Conservation (phyloP, 2,113 vertebrate species). For the Lagopus leucura region DNA sequence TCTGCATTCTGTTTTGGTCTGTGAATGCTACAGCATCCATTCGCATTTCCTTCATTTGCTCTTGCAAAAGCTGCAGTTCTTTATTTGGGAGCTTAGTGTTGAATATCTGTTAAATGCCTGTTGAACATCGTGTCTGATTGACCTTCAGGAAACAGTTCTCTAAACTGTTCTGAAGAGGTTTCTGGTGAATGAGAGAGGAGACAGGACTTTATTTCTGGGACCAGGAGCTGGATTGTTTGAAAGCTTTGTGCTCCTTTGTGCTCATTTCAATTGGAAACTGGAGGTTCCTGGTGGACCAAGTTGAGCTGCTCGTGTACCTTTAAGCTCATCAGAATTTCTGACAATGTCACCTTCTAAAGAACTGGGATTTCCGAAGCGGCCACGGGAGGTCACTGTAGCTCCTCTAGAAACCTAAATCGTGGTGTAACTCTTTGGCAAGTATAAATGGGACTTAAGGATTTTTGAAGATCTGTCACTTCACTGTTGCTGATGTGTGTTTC, state of each 20-base stretch:
- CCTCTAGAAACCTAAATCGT: background rate
- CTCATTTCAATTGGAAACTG: background rate
- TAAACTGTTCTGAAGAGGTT: background rate
- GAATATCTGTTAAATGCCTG: background rate
- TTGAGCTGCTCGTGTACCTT: background rate
- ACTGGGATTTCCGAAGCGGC: constrained; percentile 1
- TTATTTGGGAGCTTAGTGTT: background rate
- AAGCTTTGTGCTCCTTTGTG: background rate
- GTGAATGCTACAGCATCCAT: background rate
- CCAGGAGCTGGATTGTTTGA: background rate
- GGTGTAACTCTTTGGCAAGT: background rate
- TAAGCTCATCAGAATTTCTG: background rate
- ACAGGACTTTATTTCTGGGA: background rate
- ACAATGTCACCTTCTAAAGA: background rate
- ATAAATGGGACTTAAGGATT: background rate
- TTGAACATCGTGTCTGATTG: background rate
- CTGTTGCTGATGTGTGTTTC: background rate
- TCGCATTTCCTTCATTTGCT: background rate
- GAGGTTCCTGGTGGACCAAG: background rate
- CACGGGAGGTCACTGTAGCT: constrained; percentile 55
- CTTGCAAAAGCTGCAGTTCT: background rate
- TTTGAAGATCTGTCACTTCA: background rate
- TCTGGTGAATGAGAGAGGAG: background rate
- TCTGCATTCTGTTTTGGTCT: background rate
- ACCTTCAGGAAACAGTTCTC: background rate